Conservation (phyloP, 2,113 vertebrate genomes). For the Poeciliopsis prolifica region DNA sequence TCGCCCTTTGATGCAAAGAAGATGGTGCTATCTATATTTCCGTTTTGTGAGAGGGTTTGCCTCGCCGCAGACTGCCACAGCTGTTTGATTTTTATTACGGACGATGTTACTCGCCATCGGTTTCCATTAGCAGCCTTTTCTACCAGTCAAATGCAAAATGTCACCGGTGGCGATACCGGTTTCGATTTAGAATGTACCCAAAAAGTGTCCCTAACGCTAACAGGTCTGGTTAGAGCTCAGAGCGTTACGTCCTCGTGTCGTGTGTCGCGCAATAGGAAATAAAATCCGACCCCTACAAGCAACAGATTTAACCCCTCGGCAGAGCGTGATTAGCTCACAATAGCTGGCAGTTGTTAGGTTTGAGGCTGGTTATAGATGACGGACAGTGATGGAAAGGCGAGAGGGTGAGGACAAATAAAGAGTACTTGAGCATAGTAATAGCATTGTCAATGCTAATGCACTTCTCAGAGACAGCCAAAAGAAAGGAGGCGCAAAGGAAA, state of each 20-base stretch:
- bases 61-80: conserved; percentile 38
- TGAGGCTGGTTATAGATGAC: conserved; percentile 14
- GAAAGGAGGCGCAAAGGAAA: conserved; percentile 7
- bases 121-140: conserved; percentile 57
- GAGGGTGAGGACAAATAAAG: conserved; percentile 13
- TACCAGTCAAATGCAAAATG: conserved; percentile 32
- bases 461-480: conserved; percentile 22
- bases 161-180: conserved; percentile 18
- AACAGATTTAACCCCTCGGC: neutral
- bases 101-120: conserved; percentile 27
- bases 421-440: conserved; percentile 58
- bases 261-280: neutral
- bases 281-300: neutral
- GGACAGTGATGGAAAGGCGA: conserved; percentile 1
- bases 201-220: neutral
- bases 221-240: neutral
- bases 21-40: conserved; percentile 37
- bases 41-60: conserved; percentile 15
- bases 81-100: conserved; percentile 65
- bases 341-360: conserved; percentile 13
- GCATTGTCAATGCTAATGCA: conserved; percentile 43
- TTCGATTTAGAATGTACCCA: conserved; percentile 14
- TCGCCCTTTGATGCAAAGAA: conserved; percentile 61
- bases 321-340: conserved; percentile 22
- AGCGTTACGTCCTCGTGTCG: neutral